Evolutionary conservation across 1,140 invertebrate genomes (phyloP), one percentile per base, ranked within the genome.

Genomic region (Glossosoma conforme): DNA sequence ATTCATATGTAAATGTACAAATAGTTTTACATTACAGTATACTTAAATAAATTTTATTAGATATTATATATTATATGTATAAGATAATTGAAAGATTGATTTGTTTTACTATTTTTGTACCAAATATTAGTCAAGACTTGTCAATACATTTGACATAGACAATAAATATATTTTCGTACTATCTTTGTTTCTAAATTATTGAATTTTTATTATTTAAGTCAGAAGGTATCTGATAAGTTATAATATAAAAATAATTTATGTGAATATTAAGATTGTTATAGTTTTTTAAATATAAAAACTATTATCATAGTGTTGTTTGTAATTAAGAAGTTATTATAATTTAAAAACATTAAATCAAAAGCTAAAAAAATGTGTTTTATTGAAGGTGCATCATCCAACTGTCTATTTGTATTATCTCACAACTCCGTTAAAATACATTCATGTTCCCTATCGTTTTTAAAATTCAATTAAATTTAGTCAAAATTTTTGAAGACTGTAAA

Each of bases 81-180:
- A 8, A 28, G 24, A 6, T 28, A 28, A 6, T 8, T 8, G n/a
- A 8, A 8, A 28, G 6, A 28, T 28, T 28, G 24, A 28, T 6
- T 28, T n/a, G 6, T 28, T 28, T 8, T 8, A 28, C n/a, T 28
- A 28, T 28, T 28, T 44, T 44, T 30, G 14, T 17, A 44, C 42
- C 42, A 44, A 44, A 44, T 28, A 44, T 44, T 44, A 44, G 42
- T 44, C 42, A 44, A 44, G 42, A 44, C 25, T 44, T 44, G 42
- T 30, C 25, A 22, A 17, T 44, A 20, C 33, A 32, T 44, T 18
- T 15, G 24, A 22, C n/a, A 14, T 38, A 38, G 20, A 19, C n/a
- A 19, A 6, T 18, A 15, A 10, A 15, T 38, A 38, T 15, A 38
- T n/a, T n/a, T n/a, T 14, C 13, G 20, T 11, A 15, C 20, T 38